Conservation (phyloP, 2,888 invertebrate genomes). For the Arctia plantaginis region DNA sequence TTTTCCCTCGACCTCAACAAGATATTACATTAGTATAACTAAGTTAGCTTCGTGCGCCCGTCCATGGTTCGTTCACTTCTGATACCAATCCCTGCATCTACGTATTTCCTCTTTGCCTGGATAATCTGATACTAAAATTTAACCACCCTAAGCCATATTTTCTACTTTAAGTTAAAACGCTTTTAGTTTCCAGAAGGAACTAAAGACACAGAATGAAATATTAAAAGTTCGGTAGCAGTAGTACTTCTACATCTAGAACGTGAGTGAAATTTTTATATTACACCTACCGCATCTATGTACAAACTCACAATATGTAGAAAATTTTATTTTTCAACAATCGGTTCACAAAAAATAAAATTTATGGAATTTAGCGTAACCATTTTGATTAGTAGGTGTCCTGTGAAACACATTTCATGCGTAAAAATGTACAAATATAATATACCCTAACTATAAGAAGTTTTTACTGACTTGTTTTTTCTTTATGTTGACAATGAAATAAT, state of each 20-base stretch:
- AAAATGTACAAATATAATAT: neutral
- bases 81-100: constrained; percentile 16
- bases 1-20: neutral
- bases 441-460: neutral
- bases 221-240: neutral
- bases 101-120: constrained; percentile 9
- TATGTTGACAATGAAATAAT: neutral
- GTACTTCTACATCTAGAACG: neutral
- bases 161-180: constrained; percentile 34
- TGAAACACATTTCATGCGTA: neutral
- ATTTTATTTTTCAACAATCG: too few relatives aligned
- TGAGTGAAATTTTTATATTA: neutral
- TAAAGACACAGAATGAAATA: constrained; percentile 14
- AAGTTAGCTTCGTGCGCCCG: neutral
- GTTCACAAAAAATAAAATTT: neutral
- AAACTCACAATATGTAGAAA: too few relatives aligned
- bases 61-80: constrained; percentile 29
- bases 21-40: neutral
- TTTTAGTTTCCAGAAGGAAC: constrained; percentile 28
- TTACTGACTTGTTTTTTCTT: neutral
- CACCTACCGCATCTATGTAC: neutral
- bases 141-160: constrained; percentile 20
- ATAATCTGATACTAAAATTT: constrained; percentile 17
- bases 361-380: too few relatives aligned
- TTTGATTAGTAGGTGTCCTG: too few relatives aligned